These are phyloP conservation scores for Protobothrops flavoviridis DNA, from an alignment of 2,113 vertebrate genomes.

Conservation along the genomic window DNA sequence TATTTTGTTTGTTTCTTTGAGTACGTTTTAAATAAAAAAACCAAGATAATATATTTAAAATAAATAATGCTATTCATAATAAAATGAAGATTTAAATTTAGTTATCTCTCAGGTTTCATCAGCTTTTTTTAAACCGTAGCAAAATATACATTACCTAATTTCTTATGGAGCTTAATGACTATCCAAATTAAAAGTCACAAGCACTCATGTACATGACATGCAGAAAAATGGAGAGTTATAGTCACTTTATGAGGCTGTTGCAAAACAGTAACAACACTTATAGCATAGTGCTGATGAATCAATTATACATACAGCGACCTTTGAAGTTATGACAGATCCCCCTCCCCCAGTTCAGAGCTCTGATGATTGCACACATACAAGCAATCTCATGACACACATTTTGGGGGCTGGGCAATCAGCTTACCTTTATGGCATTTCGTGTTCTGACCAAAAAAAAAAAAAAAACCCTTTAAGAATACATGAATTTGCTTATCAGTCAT, in stretches of 20 bases:
- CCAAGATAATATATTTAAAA: not conserved
- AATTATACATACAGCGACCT: not conserved
- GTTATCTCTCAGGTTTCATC: not conserved
- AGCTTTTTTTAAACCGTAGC: not conserved
- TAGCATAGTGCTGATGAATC: not conserved
- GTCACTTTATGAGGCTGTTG: not conserved
- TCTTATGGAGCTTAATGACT: not conserved
- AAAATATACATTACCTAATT: not conserved
- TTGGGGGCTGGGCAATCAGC: not conserved
- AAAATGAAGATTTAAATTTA: not conserved
- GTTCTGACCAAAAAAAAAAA: not conserved
- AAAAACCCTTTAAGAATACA: not conserved
- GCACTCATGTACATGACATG: not conserved
- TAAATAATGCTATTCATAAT: not conserved
- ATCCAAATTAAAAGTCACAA: not conserved
- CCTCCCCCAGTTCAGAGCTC: not conserved
- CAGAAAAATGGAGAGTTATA: not conserved
- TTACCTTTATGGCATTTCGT: not conserved
- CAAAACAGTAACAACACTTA: not conserved
- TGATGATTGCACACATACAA: not conserved
- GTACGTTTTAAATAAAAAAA: not conserved
- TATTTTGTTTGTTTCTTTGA: not conserved
- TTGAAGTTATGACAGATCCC: not conserved
- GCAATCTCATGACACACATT: not conserved
- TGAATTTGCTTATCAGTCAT: not conserved